Conservation (phyloP, 2,113 vertebrate genomes). For the Gobio gobio region DNA sequence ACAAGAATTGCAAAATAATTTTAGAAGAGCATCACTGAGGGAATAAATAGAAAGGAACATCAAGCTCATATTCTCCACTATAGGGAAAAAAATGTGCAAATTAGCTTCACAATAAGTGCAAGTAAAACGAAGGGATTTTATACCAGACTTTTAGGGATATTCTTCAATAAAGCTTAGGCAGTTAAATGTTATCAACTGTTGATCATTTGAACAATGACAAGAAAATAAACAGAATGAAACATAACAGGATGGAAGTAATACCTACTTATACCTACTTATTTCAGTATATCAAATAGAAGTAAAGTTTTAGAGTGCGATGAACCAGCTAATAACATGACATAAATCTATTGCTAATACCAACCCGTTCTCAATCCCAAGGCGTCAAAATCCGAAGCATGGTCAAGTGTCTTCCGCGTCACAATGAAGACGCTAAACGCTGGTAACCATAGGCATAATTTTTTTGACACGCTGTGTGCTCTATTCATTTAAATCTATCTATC, state of each 20-base stretch:
- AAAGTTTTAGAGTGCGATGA: not conserved
- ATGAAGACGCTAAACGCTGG: no score
- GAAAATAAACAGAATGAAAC: not conserved
- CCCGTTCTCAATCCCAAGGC: no score
- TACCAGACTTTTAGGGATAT: not conserved
- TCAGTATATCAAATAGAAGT: not conserved
- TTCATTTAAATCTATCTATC: no score
- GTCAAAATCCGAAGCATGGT: no score
- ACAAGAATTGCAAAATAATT: not conserved
- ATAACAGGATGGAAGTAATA: not conserved
- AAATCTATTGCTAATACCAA: not conserved
- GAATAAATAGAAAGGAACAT: not conserved
- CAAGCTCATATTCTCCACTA: not conserved
- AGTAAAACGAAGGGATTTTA: not conserved
- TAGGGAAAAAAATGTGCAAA: not conserved
- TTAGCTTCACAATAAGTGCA: not conserved
- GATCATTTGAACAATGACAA: not conserved
- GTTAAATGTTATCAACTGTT: not conserved
- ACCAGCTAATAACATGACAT: not conserved
- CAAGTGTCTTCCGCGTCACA: no score
- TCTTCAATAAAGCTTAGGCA: not conserved
- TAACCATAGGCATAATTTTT: no score
- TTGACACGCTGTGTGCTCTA: no score
- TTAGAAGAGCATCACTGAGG: not conserved
- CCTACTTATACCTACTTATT: not conserved